Conservation (phyloP, 2,113 vertebrate species). For the Pterophyllum scalare region DNA sequence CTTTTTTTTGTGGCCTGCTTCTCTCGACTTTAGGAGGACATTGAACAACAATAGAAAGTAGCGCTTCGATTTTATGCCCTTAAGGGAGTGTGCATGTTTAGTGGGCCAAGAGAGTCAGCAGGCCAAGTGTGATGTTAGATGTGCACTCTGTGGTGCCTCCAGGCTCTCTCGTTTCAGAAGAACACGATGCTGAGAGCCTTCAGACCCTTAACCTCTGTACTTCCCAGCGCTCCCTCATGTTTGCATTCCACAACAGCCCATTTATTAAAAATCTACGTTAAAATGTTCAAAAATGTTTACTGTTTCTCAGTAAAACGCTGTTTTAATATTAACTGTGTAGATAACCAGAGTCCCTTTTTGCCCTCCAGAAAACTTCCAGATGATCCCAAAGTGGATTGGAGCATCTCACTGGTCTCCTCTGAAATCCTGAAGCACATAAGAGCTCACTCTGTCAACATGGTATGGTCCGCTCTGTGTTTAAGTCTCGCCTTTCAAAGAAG, state of each 20-base stretch:
- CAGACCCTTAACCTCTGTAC: constrained; percentile 46
- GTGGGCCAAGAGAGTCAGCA: constrained; percentile 3
- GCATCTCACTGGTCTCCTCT: constrained; percentile 77
- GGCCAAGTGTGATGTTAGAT: constrained; percentile 33
- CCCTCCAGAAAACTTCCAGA: constrained; percentile 89
- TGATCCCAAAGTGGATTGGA: constrained; percentile 88
- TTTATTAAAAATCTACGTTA: neutral
- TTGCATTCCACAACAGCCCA: constrained; percentile 23
- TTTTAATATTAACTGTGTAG: neutral
- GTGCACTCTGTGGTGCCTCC: constrained; percentile 22
- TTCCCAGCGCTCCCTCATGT: constrained; percentile 44
- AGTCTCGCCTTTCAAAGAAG: constrained; percentile 1
- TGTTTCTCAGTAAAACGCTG: neutral
- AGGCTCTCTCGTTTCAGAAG: constrained; percentile 61
- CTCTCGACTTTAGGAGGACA: constrained; percentile 8
- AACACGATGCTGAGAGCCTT: constrained; percentile 49
- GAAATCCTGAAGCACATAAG: constrained; percentile 83
- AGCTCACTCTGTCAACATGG: constrained; percentile 84
- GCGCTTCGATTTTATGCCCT: neutral
- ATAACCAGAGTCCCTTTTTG: constrained; percentile 43
- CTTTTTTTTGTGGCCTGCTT: constrained; percentile 32
- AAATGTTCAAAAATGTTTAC: constrained; percentile 1
- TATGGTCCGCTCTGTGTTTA: constrained; percentile 62
- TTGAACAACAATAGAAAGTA: constrained; percentile 12
- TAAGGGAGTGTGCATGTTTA: constrained; percentile 29